These are phyloP conservation scores for Medauroidea extradentata DNA, from an alignment of 1,140 invertebrate genomes.

Conservation along the genomic window DNA sequence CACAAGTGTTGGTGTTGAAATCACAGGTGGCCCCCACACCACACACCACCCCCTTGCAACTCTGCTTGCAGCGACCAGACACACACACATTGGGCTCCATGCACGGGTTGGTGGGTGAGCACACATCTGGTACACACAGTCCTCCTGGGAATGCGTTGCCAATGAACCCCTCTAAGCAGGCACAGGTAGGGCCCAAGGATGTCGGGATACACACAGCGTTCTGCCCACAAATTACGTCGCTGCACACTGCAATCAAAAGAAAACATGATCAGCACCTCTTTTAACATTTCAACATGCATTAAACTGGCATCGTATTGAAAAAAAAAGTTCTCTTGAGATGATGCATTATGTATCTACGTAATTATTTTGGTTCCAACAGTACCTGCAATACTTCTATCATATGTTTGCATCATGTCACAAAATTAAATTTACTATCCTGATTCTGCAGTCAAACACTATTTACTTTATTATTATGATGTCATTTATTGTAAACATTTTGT, in stretches of 20 bases:
- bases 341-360: too few relatives aligned
- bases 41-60: slow-evolving; percentile 79
- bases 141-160: slow-evolving; percentile 91
- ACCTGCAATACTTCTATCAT: too few relatives aligned
- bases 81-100: slow-evolving; percentile 74
- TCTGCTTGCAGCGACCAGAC: slow-evolving; percentile 75
- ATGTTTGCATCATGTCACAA: too few relatives aligned
- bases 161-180: slow-evolving; percentile 76
- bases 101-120: slow-evolving; percentile 70
- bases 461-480: too few relatives aligned
- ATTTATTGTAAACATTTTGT: too few relatives aligned
- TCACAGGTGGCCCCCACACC: slow-evolving; percentile 79
- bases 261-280: too few relatives aligned
- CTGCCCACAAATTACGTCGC: slow-evolving; percentile 71
- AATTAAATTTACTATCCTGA: too few relatives aligned
- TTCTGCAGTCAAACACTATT: too few relatives aligned
- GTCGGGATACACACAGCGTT: slow-evolving; percentile 85
- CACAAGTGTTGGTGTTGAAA: slow-evolving; percentile 70
- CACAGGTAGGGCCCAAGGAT: slow-evolving; percentile 77
- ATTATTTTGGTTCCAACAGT: too few relatives aligned
- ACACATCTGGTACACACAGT: slow-evolving; percentile 71
- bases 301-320: not conserved
- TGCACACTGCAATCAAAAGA: slow-evolving; percentile 60
- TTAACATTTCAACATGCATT: not conserved
- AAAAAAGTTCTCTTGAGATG: too few relatives aligned